These are phyloP conservation scores for Drosophila sturtevanti DNA, from an alignment of 1,140 invertebrate species.

Conservation along the genomic window DNA sequence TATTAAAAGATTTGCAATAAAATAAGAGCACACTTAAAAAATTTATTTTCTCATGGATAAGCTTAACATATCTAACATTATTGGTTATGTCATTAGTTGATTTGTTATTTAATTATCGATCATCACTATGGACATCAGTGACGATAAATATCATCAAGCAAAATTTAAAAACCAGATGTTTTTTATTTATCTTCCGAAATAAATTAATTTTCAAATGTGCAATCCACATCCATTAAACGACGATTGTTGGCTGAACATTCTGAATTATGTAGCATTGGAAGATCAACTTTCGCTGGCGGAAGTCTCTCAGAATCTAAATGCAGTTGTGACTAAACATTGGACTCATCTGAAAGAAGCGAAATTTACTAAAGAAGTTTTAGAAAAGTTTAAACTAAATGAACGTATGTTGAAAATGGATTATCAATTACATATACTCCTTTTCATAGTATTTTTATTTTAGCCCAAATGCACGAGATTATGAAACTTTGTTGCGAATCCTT, in stretches of 20 bases:
- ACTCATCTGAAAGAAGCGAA: background rate
- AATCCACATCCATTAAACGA: constrained; percentile 13
- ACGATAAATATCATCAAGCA: too few relatives aligned
- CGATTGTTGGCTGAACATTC: constrained; percentile 46
- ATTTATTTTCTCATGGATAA: too few relatives aligned
- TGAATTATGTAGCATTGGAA: constrained; percentile 19
- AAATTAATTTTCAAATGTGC: background rate
- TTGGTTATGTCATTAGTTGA: too few relatives aligned
- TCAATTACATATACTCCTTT: background rate
- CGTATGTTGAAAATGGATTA: background rate
- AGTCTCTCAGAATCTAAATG: background rate
- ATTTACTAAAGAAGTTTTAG: background rate
- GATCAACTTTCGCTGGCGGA: constrained; percentile 2
- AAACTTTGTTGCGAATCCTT: constrained; percentile 30
- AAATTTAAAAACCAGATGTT: background rate
- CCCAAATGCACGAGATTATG: constrained; percentile 29
- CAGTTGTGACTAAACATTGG: background rate
- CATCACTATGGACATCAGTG: background rate
- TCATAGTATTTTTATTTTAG: background rate
- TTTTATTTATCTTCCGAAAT: background rate
- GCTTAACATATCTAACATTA: too few relatives aligned
- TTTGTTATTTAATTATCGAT: background rate
- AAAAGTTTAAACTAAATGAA: constrained; percentile 4
- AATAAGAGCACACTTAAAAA: too few relatives aligned
- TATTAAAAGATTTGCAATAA: too few relatives aligned